Conservation (phyloP, 2,888 invertebrate species). For the Ligdia adustata region DNA sequence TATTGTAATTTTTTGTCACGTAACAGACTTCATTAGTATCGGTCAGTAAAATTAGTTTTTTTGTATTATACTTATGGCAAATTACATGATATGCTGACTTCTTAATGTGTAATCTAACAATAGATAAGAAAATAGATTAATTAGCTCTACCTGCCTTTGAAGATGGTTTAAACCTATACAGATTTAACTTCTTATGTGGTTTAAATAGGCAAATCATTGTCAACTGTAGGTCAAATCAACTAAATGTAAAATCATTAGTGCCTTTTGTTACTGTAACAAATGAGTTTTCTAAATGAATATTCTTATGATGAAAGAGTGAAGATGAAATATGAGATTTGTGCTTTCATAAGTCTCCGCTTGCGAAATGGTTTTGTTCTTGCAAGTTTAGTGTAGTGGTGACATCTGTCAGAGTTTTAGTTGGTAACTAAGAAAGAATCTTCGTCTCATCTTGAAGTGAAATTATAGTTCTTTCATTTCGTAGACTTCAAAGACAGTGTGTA, state of each 20-base stretch:
- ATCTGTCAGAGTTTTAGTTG: slow-evolving; percentile 1
- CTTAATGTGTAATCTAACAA: too few relatives aligned
- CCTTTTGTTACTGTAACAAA: slow-evolving; percentile 11
- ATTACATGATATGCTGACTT: too few relatives aligned
- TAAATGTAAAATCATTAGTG: slow-evolving; percentile 7
- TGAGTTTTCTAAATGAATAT: slow-evolving; percentile 2
- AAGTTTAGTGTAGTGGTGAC: slow-evolving; percentile 5
- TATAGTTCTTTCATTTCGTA: neutral
- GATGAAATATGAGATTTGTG: slow-evolving; percentile 19
- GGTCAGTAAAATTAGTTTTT: too few relatives aligned
- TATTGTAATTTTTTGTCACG: too few relatives aligned
- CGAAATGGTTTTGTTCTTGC: slow-evolving; percentile 15
- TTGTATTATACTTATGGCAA: too few relatives aligned
- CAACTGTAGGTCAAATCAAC: too few relatives aligned
- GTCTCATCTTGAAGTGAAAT: slow-evolving; percentile 1
- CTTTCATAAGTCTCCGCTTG: slow-evolving; percentile 16
- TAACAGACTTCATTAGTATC: too few relatives aligned
- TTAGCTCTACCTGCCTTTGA: too few relatives aligned
- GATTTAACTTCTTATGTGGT: too few relatives aligned
- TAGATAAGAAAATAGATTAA: too few relatives aligned
- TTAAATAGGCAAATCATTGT: too few relatives aligned
- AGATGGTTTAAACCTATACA: too few relatives aligned
- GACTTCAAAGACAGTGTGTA: slow-evolving; percentile 1
- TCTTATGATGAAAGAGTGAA: slow-evolving; percentile 11
- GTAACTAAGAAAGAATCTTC: neutral